These are phyloP conservation scores for Philereme transversata DNA, from an alignment of 2,888 invertebrate species.

Conservation along the genomic window DNA sequence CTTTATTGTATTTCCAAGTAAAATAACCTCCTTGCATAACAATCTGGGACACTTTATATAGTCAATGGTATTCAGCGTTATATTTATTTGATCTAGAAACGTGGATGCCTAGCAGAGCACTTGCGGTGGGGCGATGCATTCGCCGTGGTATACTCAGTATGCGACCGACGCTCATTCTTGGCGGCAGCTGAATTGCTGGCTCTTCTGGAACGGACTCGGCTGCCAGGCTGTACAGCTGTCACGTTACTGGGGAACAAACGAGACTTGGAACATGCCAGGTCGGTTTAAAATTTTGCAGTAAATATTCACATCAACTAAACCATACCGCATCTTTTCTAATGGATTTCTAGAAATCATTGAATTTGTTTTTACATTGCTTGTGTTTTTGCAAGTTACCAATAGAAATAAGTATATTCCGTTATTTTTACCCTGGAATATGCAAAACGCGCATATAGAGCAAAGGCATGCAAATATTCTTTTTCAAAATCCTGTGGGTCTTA, in stretches of 20 bases:
- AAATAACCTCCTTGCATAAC: no score
- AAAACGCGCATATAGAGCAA: not conserved
- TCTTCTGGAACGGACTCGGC: conserved; percentile 87
- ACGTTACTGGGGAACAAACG: conserved; percentile 91
- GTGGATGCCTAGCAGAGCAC: conserved; percentile 90
- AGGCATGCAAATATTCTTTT: not conserved
- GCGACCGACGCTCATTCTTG: conserved; percentile 89
- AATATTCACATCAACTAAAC: no score
- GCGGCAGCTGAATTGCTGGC: conserved; percentile 89
- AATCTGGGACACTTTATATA: not conserved
- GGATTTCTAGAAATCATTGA: not conserved
- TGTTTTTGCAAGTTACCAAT: no score
- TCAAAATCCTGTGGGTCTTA: not conserved
- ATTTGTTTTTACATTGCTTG: not conserved
- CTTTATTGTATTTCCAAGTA: no score
- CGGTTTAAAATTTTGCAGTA: conserved; percentile 35
- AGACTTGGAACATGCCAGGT: conserved; percentile 92
- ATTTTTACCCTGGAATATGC: no score
- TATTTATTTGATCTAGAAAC: conserved; percentile 77
- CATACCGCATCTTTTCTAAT: not conserved
- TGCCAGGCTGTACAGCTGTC: conserved; percentile 90
- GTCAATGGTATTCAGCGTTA: not conserved
- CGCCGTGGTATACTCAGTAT: conserved; percentile 92
- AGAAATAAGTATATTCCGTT: no score
- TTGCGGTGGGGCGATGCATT: conserved; percentile 93